Evolutionary conservation across 2,888 invertebrate species (phyloP).

Genomic region (Stenchaetothrips biformis): DNA sequence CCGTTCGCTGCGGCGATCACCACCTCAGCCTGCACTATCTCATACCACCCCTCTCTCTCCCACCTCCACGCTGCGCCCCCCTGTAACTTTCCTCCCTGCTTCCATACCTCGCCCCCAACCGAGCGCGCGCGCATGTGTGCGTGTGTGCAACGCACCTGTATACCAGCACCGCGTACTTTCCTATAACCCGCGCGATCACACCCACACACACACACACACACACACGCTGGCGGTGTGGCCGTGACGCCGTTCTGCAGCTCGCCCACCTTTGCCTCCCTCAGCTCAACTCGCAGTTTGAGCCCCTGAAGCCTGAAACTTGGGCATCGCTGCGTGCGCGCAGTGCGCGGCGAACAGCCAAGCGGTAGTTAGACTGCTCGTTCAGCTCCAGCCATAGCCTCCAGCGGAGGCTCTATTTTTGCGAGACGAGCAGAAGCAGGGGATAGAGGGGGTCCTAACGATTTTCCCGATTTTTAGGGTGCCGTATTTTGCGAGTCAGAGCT

Average conservation of each 20-base stretch:
- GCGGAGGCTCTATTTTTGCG: too few species aligned
- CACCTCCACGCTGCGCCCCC: neutral
- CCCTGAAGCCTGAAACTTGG: slow-evolving; percentile 12
- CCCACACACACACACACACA: neutral
- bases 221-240: neutral
- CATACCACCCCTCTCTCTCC: neutral
- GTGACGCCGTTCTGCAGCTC: neutral
- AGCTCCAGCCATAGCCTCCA: too few species aligned
- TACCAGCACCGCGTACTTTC: too few species aligned
- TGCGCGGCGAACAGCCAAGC: neutral
- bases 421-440: too few species aligned
- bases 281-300: neutral
- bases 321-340: neutral
- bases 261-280: neutral
- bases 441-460: too few species aligned
- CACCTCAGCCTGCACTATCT: neutral
- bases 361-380: too few species aligned
- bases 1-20: neutral
- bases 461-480: too few species aligned
- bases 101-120: neutral
- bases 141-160: neutral
- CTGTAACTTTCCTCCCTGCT: neutral
- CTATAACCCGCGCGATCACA: too few species aligned
- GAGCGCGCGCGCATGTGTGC: neutral
- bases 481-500: too few species aligned